Evolutionary conservation across 2,113 vertebrate species (phyloP).

Genomic region (Ia io): DNA sequence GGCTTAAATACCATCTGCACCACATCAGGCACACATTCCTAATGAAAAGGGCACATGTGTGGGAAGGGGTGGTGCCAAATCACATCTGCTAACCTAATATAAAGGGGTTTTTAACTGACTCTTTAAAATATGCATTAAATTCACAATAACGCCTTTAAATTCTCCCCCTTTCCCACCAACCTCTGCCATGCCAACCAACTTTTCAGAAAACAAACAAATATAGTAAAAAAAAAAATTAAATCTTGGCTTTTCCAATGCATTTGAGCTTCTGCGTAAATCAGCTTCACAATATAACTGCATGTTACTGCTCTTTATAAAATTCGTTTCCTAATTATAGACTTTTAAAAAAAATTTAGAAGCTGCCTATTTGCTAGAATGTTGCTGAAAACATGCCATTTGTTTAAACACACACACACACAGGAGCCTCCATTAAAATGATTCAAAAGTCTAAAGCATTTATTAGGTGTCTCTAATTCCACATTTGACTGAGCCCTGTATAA

Average conservation of each 20-base stretch:
- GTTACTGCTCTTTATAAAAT: constrained; percentile 54
- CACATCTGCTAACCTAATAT: constrained; percentile 68
- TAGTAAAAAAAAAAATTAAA: neutral
- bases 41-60: constrained; percentile 60
- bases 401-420: constrained; percentile 60
- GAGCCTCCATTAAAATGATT: constrained; percentile 54
- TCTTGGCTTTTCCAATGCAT: constrained; percentile 44
- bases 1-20: constrained; percentile 53
- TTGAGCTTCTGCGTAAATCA: constrained; percentile 47
- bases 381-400: constrained; percentile 65
- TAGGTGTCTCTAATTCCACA: constrained; percentile 57
- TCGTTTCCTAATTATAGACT: constrained; percentile 55
- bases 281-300: constrained; percentile 5
- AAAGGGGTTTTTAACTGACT: constrained; percentile 21
- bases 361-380: constrained; percentile 72
- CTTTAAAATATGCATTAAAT: constrained; percentile 70
- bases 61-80: constrained; percentile 34
- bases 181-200: constrained; percentile 50
- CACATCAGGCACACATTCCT: constrained; percentile 69
- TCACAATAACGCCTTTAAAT: constrained; percentile 66
- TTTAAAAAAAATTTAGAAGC: constrained; percentile 59
- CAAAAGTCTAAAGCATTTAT: constrained; percentile 63
- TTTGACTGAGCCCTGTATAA: constrained; percentile 41
- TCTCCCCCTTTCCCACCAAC: constrained; percentile 8
- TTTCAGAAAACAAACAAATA: constrained; percentile 63